Percentiles rank a stretch among this genome's conserved stretches.
Evolutionary conservation across 2,113 vertebrate species (phyloP).

Genomic region (Rhombomys opimus): DNA sequence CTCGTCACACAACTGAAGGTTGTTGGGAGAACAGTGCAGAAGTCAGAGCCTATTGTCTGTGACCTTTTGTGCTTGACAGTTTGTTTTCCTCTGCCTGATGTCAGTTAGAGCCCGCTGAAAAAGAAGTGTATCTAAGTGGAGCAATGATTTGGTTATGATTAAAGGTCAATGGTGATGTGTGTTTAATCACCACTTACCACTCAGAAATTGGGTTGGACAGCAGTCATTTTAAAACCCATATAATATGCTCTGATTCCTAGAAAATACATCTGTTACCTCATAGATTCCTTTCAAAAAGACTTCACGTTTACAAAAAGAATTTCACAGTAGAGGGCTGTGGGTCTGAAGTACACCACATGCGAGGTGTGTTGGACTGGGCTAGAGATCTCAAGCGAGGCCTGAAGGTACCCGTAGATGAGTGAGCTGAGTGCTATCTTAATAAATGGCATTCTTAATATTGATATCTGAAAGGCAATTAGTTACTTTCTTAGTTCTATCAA

Average conservation of each 20-base stretch:
- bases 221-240: neutral
- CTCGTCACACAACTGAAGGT: neutral
- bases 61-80: slow-evolving; percentile 57
- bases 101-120: slow-evolving; percentile 49
- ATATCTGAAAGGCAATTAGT: slow-evolving; percentile 80
- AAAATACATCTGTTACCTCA: slow-evolving; percentile 46
- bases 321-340: neutral
- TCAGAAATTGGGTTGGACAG: neutral
- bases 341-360: neutral
- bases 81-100: slow-evolving; percentile 54
- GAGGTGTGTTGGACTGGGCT: neutral
- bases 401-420: slow-evolving; percentile 17
- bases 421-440: slow-evolving; percentile 65
- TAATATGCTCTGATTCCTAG: slow-evolving; percentile 22
- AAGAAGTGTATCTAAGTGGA: slow-evolving; percentile 46
- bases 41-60: slow-evolving; percentile 53
- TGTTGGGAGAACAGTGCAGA: neutral
- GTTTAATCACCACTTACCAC: slow-evolving; percentile 65
- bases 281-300: slow-evolving; percentile 7
- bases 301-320: neutral
- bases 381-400: neutral
- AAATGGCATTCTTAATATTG: slow-evolving; percentile 78
- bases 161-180: slow-evolving; percentile 17
- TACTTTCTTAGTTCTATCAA: slow-evolving; percentile 76
- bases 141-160: slow-evolving; percentile 66